Base-by-base conservation (phyloP, 1,140 invertebrate genomes). In the Melitaea cinxia region DNA sequence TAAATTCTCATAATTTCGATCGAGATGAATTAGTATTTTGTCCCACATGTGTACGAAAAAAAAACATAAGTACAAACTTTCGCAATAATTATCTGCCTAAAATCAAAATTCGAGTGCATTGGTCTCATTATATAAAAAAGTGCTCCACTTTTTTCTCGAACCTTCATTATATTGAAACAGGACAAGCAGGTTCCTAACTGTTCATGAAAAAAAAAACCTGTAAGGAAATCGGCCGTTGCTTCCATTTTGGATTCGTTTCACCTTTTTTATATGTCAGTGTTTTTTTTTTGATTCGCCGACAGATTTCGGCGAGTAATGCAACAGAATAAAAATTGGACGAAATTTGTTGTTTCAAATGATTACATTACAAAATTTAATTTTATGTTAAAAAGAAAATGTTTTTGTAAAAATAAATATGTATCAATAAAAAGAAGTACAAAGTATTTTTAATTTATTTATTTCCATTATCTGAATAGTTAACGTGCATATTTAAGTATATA, bases 121-220 rank as follows among this genome's bases (percentile, higher is more conserved):
- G 33, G 14, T 15, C 54, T 56, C 35, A 47, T 47, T 47, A 26
- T 30, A 17, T 26, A 42, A 56, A 56, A 9, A 39, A 42, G 4
- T 42, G 35, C 37, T 42, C 35, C 37, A 56, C 37, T 56, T 56
- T 56, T 47, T 42, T 56, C n/a, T 45, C 21, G 6, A 28, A 24
- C 53, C 53, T 55, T 55, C 53, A 55, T 55, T 55, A 55, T 55
- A 26, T 39, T 35, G 35, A 45, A 45, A 19, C 42, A 12, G 19
- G 42, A 21, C 9, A 23, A 24, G 42, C 35, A 42, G 54, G 54
- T 56, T 56, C 37, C 54, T 56, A 56, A 56, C 54, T 56, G 54
- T 56, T 56, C 42, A 23, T 47, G 42, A 47, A 47, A 50, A 19
- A 47, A 47, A 50, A 60, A 49, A 60, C 45, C 30, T 60, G 39